phyloP scores from a whole-genome alignment of 2,797 vertebrate genomes.

The Oreochromis mossambicus region DNA sequence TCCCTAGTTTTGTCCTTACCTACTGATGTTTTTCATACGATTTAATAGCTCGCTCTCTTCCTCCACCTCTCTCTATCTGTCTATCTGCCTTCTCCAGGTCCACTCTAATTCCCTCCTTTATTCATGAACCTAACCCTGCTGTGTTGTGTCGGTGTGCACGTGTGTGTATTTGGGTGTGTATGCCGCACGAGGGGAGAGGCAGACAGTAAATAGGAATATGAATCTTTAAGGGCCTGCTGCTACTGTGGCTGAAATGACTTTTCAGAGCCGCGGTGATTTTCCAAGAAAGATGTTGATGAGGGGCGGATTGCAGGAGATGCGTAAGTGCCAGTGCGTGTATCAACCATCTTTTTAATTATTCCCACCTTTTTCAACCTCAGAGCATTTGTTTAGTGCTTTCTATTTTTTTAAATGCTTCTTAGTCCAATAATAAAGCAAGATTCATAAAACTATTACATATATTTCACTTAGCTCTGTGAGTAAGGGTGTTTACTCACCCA shows the following conservation, averaged over 20 bases:
- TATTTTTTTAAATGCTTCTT: not conserved
- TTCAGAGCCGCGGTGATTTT: constrained; percentile 75
- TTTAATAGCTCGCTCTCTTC: constrained; percentile 64
- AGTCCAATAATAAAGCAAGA: not conserved
- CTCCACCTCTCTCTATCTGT: constrained; percentile 57
- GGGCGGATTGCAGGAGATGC: constrained; percentile 57
- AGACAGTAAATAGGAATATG: constrained; percentile 79
- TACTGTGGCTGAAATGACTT: constrained; percentile 76
- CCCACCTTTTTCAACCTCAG: not conserved
- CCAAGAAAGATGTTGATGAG: constrained; percentile 77
- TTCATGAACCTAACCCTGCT: constrained; percentile 77
- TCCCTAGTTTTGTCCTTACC: constrained; percentile 28
- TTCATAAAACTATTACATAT: not conserved
- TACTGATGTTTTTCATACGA: constrained; percentile 51
- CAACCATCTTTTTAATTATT: constrained; percentile 31
- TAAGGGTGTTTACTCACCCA: not conserved
- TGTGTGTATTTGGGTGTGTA: not conserved
- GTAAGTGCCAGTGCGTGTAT: constrained; percentile 10
- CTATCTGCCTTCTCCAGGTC: constrained; percentile 69
- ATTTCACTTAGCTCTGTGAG: not conserved
- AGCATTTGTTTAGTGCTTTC: not conserved
- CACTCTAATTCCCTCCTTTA: constrained; percentile 71
- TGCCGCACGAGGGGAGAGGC: constrained; percentile 29
- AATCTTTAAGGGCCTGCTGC: constrained; percentile 76
- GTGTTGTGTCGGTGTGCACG: constrained; percentile 38